Evolutionary conservation across 2,797 vertebrate genomes (phyloP).

Genomic region (Cossypha niveicapilla): DNA sequence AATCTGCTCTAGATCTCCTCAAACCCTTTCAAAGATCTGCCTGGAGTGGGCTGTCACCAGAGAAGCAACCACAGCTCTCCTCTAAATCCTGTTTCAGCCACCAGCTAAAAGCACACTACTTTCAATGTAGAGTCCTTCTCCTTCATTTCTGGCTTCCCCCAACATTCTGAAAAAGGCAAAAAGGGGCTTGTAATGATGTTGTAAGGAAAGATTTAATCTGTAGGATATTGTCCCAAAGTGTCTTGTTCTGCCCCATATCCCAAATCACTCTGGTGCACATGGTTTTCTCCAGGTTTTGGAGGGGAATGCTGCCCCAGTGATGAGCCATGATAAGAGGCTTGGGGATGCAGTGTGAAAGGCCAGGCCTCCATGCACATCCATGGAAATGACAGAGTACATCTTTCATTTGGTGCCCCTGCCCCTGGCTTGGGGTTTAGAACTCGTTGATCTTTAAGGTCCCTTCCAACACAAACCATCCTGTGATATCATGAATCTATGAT

Average conservation of each 20-base stretch:
- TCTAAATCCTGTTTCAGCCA: neutral
- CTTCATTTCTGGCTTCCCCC: neutral
- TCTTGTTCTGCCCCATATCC: neutral
- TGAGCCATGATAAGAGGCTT: neutral
- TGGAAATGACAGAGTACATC: neutral
- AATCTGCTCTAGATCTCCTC: neutral
- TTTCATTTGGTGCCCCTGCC: neutral
- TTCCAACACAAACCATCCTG: neutral
- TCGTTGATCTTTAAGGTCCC: neutral
- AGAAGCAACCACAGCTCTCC: neutral
- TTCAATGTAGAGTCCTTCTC: neutral
- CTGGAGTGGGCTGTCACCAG: neutral
- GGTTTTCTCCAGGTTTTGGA: neutral
- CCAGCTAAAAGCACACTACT: neutral
- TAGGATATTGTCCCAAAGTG: neutral
- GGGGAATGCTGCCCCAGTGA: neutral
- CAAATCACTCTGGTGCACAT: neutral
- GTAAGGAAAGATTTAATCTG: neutral
- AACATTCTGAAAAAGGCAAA: neutral
- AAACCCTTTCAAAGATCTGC: neutral
- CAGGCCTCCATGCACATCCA: neutral
- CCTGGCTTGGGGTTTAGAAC: neutral
- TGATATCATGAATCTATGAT: neutral
- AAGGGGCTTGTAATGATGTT: neutral
- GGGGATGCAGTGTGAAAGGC: neutral